phyloP scores from a whole-genome alignment of 2,888 invertebrate genomes.

The Hermaeophaga mercurialis region DNA sequence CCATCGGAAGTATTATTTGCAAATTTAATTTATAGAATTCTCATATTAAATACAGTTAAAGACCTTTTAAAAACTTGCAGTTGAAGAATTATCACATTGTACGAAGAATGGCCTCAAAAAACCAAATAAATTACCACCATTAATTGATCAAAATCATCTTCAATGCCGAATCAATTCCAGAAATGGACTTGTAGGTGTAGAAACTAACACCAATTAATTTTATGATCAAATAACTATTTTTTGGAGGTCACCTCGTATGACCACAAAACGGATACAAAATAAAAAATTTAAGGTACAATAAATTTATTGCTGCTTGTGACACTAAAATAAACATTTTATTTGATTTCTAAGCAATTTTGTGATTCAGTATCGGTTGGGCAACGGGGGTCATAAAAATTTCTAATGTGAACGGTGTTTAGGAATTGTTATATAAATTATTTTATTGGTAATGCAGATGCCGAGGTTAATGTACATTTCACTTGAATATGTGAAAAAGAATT shows the following conservation, averaged over 20 bases:
- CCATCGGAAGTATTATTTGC: too few species aligned
- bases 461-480: too few species aligned
- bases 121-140: background rate
- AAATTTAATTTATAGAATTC: too few species aligned
- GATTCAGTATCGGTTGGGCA: slow-evolving; percentile 3
- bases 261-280: slow-evolving; percentile 7
- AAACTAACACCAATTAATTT: slow-evolving; percentile 22
- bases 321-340: slow-evolving; percentile 7
- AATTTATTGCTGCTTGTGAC: slow-evolving; percentile 6
- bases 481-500: too few species aligned
- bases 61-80: too few species aligned
- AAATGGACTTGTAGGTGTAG: slow-evolving; percentile 22
- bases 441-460: too few species aligned
- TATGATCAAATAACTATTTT: slow-evolving; percentile 13
- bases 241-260: slow-evolving; percentile 11
- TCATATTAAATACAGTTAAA: too few species aligned
- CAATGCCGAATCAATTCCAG: slow-evolving; percentile 9
- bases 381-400: background rate
- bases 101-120: background rate
- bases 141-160: slow-evolving; percentile 8
- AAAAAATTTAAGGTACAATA: slow-evolving; percentile 4
- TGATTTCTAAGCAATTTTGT: slow-evolving; percentile 12
- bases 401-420: too few species aligned
- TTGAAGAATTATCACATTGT: too few species aligned
- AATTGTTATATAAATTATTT: too few species aligned